Conservation (phyloP, 2,113 vertebrate genomes). For the Lipophrys pholis region DNA sequence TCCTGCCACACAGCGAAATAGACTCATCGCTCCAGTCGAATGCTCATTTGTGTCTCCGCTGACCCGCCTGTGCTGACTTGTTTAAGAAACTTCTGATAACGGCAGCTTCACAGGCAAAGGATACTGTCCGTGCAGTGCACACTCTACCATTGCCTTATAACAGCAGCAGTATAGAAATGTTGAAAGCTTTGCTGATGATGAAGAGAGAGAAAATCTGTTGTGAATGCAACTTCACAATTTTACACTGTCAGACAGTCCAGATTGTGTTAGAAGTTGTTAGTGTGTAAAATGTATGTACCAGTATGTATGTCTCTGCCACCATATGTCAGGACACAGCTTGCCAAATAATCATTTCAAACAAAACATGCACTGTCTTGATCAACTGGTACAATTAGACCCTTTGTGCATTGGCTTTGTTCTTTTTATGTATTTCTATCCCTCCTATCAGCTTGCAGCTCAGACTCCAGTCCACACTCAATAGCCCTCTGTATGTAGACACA, state of each 20-base stretch:
- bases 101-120: not conserved
- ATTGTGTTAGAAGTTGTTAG: not conserved
- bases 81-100: not conserved
- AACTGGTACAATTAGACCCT: conserved; percentile 67
- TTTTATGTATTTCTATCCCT: conserved; percentile 66
- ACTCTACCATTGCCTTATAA: too few relatives aligned
- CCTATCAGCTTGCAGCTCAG: conserved; percentile 77
- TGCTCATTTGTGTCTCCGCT: conserved; percentile 30
- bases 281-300: not conserved
- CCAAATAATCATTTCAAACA: conserved; percentile 48
- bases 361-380: conserved; percentile 58
- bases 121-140: rapidly evolving
- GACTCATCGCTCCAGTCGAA: conserved; percentile 33
- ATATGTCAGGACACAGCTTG: conserved; percentile 11
- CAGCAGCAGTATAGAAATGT: not conserved
- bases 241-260: not conserved
- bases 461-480: conserved; percentile 75
- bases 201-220: not conserved
- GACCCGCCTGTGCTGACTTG: not conserved
- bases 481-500: conserved; percentile 77
- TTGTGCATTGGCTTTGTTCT: conserved; percentile 72
- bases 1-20: conserved; percentile 30
- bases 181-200: not conserved
- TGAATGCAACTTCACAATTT: rapidly evolving
- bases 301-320: not conserved